Evolutionary conservation across 2,888 invertebrate genomes (phyloP), one percentile per base, ranked within the genome.

Genomic region (Ectobius pallidus): DNA sequence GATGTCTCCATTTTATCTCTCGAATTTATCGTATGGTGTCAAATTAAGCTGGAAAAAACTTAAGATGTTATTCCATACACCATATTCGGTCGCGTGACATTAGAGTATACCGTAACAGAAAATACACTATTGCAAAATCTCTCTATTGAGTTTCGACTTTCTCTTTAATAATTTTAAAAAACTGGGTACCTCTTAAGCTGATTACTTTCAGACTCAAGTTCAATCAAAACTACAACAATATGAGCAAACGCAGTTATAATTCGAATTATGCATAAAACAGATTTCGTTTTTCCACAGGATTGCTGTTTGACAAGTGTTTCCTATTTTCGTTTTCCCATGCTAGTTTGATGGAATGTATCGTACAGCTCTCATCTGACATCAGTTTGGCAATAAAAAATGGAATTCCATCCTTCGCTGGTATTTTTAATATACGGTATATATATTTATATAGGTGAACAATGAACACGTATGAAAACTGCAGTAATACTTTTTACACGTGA

Each of bases 231-330:
- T 68, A 74, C 71, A 71, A 72, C 72, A 72, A 72, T 70, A 69
- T 75, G 73, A 75, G 74, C 73, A 73, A 75, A 75, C 70, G 68
- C 71, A 49, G 42, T 71, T 73, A 68, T 49, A 69, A 72, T 72
- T 68, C 68, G 58, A 58, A 58, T 32, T 58, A 58, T 30, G 58
- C 46, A n/a, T n/a, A 46, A 46, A 46, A 46, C 39, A 46, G 46
- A 46, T 11, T 46, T n/a, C 11, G 11, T 27, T 58, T 18, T 58
- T 58, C 63, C 49, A 49, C 65, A 63, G 63, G 49, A 63, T 44
- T 27, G n/a, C n/a, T n/a, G n/a, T 52, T 71, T 30, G 65, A 65
- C 65, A 65, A 71, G 63, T 55, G 65, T 46, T 65, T 63, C n/a
- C 9, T 52, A 22, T 52, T 52, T 52, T 18, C 20, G 49, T 49